These are phyloP conservation scores for Therioaphis trifolii DNA, from an alignment of 2,888 invertebrate genomes.

Conservation along the genomic window DNA sequence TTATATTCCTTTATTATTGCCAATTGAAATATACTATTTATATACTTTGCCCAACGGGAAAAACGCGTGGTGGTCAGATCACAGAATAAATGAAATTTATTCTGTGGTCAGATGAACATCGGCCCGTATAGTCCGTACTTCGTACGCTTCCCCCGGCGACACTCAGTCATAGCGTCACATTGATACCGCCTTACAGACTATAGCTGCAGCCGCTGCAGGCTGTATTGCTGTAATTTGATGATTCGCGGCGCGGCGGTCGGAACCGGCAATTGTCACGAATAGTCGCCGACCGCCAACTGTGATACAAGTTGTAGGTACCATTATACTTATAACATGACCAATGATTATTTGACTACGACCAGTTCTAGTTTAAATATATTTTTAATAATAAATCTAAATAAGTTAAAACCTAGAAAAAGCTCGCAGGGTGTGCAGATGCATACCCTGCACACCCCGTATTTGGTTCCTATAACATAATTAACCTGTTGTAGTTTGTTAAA, in stretches of 20 bases:
- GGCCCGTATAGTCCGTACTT: neutral
- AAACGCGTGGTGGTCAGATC: neutral
- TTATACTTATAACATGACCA: neutral
- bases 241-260: neutral
- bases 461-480: neutral
- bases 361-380: slow-evolving; percentile 6
- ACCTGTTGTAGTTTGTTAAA: slow-evolving; percentile 2
- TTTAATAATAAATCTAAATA: slow-evolving; percentile 2
- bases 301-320: neutral
- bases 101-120: slow-evolving; percentile 8
- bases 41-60: neutral
- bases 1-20: too few species aligned
- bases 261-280: slow-evolving; percentile 1
- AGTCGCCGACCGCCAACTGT: too few species aligned
- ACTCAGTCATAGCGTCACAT: neutral
- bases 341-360: slow-evolving; percentile 1
- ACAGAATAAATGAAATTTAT: too few species aligned
- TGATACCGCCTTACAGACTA: neutral
- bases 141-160: neutral
- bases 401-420: slow-evolving; percentile 8
- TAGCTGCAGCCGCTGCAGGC: neutral
- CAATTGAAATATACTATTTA: too few species aligned
- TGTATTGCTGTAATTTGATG: too few species aligned
- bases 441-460: slow-evolving; percentile 14
- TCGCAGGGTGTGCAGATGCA: neutral